Conservation (phyloP, 30 jellyfish, hydroid and myxozoan genomes). For the Cassiopea xamachana region DNA sequence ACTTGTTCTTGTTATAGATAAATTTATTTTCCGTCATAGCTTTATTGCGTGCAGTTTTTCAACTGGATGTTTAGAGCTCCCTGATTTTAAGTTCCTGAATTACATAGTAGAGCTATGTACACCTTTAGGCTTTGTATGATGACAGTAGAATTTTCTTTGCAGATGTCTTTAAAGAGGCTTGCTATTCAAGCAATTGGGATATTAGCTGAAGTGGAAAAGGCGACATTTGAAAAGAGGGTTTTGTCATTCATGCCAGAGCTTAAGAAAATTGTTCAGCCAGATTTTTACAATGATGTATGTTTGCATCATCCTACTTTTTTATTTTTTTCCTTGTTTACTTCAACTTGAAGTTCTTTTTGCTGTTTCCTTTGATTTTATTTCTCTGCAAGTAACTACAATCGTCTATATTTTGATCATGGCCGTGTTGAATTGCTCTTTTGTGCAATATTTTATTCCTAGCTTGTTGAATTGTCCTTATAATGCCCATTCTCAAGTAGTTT, state of each 20-base stretch:
- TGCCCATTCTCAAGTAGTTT: background rate
- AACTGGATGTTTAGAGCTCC: no score
- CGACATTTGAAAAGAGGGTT: slow-evolving; percentile 64
- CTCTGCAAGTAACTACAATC: background rate
- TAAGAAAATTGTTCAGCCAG: slow-evolving; percentile 26
- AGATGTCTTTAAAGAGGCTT: slow-evolving; percentile 69
- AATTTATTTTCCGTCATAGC: no score
- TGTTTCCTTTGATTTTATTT: background rate
- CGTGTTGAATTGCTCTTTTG: background rate
- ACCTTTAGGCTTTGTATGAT: no score
- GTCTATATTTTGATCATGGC: background rate
- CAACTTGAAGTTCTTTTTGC: background rate
- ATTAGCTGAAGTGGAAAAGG: slow-evolving; percentile 85
- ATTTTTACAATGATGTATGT: slow-evolving; percentile 2
- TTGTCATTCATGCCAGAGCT: slow-evolving; percentile 56
- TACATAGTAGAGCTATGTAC: no score
- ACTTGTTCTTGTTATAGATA: no score
- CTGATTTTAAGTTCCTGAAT: no score
- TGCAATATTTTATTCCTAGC: no score
- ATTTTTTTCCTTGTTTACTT: background rate
- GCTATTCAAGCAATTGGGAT: slow-evolving; percentile 82
- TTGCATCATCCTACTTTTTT: background rate
- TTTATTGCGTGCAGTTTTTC: no score
- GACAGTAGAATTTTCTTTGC: background rate
- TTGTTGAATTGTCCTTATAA: no score